These are phyloP conservation scores for Heliothis subflexa DNA, from an alignment of 1,140 invertebrate species.

Conservation along the genomic window DNA sequence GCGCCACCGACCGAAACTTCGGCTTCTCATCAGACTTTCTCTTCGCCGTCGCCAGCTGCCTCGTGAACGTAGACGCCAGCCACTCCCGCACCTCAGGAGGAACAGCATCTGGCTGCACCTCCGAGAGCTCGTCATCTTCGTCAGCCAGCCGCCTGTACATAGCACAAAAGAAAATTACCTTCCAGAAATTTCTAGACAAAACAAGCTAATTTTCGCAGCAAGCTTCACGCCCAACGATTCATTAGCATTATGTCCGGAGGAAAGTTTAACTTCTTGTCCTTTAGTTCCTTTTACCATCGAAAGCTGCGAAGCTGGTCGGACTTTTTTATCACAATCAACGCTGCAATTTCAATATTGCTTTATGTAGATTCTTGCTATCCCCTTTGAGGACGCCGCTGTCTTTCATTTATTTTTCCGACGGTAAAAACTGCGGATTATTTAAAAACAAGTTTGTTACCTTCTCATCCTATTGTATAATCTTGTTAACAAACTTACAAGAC, in stretches of 20 bases:
- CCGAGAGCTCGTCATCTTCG: conserved; percentile 97
- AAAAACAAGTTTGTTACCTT: conserved; percentile 44
- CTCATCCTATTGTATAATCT: conserved; percentile 40
- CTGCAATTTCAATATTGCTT: background rate
- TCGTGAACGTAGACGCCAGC: conserved; percentile 98
- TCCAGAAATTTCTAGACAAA: background rate
- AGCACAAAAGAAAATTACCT: conserved; percentile 47
- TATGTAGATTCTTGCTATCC: background rate
- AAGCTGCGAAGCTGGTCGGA: conserved; percentile 56
- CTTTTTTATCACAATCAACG: conserved; percentile 21
- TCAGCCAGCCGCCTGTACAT: conserved; percentile 90
- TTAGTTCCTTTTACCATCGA: conserved; percentile 48
- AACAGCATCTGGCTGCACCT: conserved; percentile 98
- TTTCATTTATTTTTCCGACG: background rate
- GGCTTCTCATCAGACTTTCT: conserved; percentile 93
- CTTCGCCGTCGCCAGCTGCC: conserved; percentile 92
- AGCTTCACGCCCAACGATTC: conserved; percentile 18
- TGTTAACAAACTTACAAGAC: conserved; percentile 24
- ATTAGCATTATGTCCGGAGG: background rate
- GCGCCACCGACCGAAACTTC: conserved; percentile 97
- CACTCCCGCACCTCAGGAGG: conserved; percentile 98
- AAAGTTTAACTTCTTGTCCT: conserved; percentile 4
- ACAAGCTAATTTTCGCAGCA: conserved; percentile 31
- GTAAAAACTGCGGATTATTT: conserved; percentile 9
- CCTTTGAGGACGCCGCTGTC: background rate